phyloP scores from a whole-genome alignment of 2,113 vertebrate genomes.

The Sorex fumeus region DNA sequence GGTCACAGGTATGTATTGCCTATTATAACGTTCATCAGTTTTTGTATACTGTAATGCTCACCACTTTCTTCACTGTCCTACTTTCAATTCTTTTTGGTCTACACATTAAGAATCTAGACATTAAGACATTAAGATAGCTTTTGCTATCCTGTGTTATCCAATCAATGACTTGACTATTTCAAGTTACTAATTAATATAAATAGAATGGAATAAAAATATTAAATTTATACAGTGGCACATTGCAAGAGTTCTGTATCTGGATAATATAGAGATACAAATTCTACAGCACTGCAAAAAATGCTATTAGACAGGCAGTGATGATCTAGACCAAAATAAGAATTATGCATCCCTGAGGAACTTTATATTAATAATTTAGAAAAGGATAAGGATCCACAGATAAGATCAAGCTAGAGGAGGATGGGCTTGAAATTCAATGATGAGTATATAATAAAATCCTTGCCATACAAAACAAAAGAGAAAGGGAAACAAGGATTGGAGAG shows the following conservation, averaged over 20 bases:
- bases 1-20: neutral
- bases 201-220: conserved; percentile 46
- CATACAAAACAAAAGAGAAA: neutral
- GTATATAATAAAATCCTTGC: neutral
- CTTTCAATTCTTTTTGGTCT: neutral
- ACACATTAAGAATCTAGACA: too few species aligned
- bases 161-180: neutral
- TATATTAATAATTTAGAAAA: neutral
- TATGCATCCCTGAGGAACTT: neutral
- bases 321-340: neutral
- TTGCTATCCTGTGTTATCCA: neutral
- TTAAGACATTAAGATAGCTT: conserved; percentile 11
- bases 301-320: neutral
- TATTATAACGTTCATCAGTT: neutral
- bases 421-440: neutral
- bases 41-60: neutral
- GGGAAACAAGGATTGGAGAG: neutral
- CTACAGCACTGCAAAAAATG: neutral
- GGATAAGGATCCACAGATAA: neutral
- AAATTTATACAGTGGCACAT: neutral
- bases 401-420: neutral
- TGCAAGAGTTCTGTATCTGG: neutral
- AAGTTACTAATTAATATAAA: conserved; percentile 44
- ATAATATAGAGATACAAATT: neutral
- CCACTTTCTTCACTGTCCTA: conserved; percentile 40